Conservation (phyloP, 2,888 invertebrate genomes). For the Drosophila seclusa region DNA sequence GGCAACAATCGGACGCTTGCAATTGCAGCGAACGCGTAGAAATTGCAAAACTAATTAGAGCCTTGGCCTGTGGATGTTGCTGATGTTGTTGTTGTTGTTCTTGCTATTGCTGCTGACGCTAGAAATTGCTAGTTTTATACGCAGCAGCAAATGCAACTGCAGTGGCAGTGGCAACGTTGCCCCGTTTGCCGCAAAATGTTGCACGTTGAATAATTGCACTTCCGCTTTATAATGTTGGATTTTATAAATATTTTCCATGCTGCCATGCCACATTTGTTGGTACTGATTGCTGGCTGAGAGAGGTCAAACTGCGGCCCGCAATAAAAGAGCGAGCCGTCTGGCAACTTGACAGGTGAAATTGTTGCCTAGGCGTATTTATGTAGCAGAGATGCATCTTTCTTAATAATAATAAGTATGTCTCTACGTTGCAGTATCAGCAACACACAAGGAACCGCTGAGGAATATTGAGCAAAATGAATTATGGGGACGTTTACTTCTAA, state of each 20-base stretch:
- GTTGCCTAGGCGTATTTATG: slow-evolving; percentile 41
- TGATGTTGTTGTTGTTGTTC: slow-evolving; percentile 25
- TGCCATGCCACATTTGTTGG: slow-evolving; percentile 40
- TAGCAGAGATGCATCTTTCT: slow-evolving; percentile 13
- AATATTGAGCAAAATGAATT: not conserved
- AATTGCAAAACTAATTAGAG: slow-evolving; percentile 81
- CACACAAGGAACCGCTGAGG: not conserved
- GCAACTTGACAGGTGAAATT: slow-evolving; percentile 68
- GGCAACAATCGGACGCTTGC: slow-evolving; percentile 30
- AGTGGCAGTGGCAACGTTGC: slow-evolving; percentile 33
- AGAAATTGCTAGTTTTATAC: slow-evolving; percentile 79
- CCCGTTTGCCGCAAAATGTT: slow-evolving; percentile 76
- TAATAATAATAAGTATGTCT: not conserved
- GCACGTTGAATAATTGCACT: slow-evolving; percentile 81
- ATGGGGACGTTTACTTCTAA: not conserved
- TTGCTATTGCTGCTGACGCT: slow-evolving; percentile 48
- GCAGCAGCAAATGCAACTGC: slow-evolving; percentile 44
- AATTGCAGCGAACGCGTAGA: slow-evolving; percentile 72
- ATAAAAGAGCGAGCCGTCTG: slow-evolving; percentile 8
- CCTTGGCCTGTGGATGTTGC: slow-evolving; percentile 67
- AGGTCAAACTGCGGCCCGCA: slow-evolving; percentile 35
- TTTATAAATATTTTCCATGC: slow-evolving; percentile 78
- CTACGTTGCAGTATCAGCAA: slow-evolving; percentile 18
- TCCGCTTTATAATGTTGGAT: slow-evolving; percentile 80
- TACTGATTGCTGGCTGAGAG: slow-evolving; percentile 28